Base-by-base conservation (phyloP, 2,113 vertebrate species). In the Gymnogyps californianus region DNA sequence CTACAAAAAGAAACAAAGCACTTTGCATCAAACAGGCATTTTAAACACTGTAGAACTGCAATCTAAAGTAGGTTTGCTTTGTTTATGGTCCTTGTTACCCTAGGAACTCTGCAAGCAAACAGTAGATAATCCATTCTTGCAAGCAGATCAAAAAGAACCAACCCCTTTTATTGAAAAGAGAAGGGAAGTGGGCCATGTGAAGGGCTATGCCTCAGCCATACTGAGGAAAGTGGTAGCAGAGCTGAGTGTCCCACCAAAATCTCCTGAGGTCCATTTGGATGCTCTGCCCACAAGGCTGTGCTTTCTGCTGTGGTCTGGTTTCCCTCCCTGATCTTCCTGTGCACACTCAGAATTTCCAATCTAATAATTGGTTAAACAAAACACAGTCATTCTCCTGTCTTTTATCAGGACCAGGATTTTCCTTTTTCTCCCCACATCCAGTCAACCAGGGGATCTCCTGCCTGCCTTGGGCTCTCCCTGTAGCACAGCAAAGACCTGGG, bases 11-110 rank as follows among this genome's bases (percentile, higher is more conserved):
- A 96, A 88, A 20, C 82, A 69, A 89, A 83, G 65, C 84, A 52
- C 62, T 96, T 89, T 52, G 44, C 85, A 96, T 97, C 84, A 79
- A 82, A 81, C 77, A 62, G 66, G 70, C 58, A 38, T 88, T 90
- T 85, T 65, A 91, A 94, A 85, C 21, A 24, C 66, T 76, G 57
- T n/a, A 70, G 70, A 94, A 76, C 78, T 80, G 51, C 62, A 58
- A 34, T 88, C 66, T 59, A 69, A 65, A 76, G 81, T 44, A 44
- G 62, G 40, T 80, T 92, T 1, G 0, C 84, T 93, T 85, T 96
- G 65, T 87, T 91, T 95, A 54, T 65, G 42, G 67, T 82, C 49
- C 54, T 69, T 57, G 46, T 79, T 93, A 46, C 59, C 61, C 36
- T 2, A 64, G 84, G 89, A 93, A 49, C 84, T 88, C 70, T 88